Conservation (phyloP, 2,797 vertebrate genomes). For the Leucoraja ocellata region DNA sequence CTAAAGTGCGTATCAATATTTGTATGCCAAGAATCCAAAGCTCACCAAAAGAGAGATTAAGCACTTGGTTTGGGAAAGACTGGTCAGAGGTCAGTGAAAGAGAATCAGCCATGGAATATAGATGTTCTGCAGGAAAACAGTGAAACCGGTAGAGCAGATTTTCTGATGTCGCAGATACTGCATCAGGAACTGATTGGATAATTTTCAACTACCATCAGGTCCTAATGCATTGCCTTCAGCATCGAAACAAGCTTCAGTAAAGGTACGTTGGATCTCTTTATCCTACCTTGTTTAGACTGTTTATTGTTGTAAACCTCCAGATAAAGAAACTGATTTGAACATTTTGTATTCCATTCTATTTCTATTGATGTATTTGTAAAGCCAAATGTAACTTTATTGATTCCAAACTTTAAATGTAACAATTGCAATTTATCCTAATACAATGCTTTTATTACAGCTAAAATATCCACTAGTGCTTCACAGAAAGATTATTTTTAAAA, state of each 20-base stretch:
- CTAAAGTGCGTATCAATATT: neutral
- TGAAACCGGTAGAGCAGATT: conserved; percentile 39
- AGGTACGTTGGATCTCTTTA: neutral
- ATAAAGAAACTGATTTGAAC: neutral
- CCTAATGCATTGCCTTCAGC: conserved; percentile 99
- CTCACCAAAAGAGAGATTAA: neutral
- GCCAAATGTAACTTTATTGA: neutral
- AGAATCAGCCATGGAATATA: neutral
- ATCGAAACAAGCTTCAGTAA: conserved; percentile 68
- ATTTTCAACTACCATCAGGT: conserved; percentile 80
- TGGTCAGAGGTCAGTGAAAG: neutral
- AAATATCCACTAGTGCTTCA: too few species aligned
- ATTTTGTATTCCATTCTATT: neutral
- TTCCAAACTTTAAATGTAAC: neutral
- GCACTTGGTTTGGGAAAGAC: neutral
- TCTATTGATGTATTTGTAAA: neutral
- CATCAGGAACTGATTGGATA: conserved; percentile 99
- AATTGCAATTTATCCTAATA: too few species aligned
- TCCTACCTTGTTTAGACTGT: neutral
- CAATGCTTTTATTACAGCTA: too few species aligned
- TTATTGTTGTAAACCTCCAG: neutral
- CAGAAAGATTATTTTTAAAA: too few species aligned
- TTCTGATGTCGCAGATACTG: conserved; percentile 99
- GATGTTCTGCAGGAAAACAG: neutral
- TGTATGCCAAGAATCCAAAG: neutral